Percentiles rank a stretch among this genome's conserved stretches.
Evolutionary conservation across 1,140 invertebrate species (phyloP).

Genomic region (Calephelis nemesis): DNA sequence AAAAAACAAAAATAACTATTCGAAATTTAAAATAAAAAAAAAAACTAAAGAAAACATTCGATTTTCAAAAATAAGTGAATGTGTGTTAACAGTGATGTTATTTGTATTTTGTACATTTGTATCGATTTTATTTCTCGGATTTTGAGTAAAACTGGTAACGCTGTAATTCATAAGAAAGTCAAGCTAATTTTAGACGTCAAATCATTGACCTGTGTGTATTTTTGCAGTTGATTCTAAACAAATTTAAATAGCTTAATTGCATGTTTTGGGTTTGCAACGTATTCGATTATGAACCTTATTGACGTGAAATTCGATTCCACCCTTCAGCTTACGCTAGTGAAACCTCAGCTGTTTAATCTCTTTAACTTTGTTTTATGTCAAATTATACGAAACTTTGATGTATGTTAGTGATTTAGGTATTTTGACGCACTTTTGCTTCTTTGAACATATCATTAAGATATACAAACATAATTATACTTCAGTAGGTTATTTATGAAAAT

Average conservation of each 20-base stretch:
- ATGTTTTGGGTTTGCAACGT: slow-evolving; percentile 28
- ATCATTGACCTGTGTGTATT: slow-evolving; percentile 54
- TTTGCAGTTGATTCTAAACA: slow-evolving; percentile 53
- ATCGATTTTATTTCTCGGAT: slow-evolving; percentile 6
- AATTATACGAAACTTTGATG: slow-evolving; percentile 1
- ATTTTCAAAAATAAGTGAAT: slow-evolving; percentile 8
- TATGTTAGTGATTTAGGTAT: too few species aligned
- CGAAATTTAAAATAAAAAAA: background rate
- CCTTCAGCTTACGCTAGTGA: slow-evolving; percentile 15
- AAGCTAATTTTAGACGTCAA: slow-evolving; percentile 44
- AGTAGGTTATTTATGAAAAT: too few species aligned
- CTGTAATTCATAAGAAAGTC: slow-evolving; percentile 7
- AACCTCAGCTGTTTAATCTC: slow-evolving; percentile 16
- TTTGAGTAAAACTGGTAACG: slow-evolving; percentile 2
- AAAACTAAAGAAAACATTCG: slow-evolving; percentile 21
- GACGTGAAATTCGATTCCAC: slow-evolving; percentile 4
- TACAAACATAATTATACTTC: too few species aligned
- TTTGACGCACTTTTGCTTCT: too few species aligned
- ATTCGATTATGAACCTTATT: slow-evolving; percentile 21
- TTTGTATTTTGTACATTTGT: background rate
- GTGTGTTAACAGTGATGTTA: slow-evolving; percentile 8
- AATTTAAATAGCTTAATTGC: slow-evolving; percentile 41
- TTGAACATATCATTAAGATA: too few species aligned
- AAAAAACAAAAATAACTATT: background rate
- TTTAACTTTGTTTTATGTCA: slow-evolving; percentile 10